Base-by-base conservation (phyloP, 2,797 vertebrate genomes). In the Helarctos malayanus region DNA sequence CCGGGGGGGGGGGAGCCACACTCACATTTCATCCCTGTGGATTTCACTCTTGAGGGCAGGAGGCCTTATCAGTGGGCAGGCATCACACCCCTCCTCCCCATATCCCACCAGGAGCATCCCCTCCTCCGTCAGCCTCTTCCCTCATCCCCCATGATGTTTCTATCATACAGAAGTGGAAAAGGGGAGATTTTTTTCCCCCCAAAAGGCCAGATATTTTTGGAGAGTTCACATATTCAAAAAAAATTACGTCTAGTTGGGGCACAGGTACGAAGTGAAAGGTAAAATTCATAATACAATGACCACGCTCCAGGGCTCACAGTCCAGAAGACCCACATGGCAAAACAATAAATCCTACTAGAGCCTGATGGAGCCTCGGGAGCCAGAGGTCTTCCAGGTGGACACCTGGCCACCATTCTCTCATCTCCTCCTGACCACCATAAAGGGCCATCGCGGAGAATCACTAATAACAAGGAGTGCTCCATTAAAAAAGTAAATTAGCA, bases 401-500 rank as follows among this genome's bases (percentile, higher is more conserved):
- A 7, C 16, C 38, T 65, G 76, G 27, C 61, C 45, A 23, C 59
- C 56, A 29, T 41, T 29, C 45, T 52, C 7, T 23, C 11, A 12
- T 23, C 57, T 61, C 65, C 59, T 93, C 71, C 71, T 47, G 21
- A 13, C 47, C 65, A 45, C 80, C 86, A 38, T 38, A 93, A 91
- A 73, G 35, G 52, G 32, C 32, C 29, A 54, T 76, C 56, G 29
- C 0, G 1, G 11, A 45, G 65, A 95, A 23, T 63, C 56, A 13
- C 84, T 57, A 49, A 49, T 27, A 71, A 96, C 73, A 14, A 85
- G 0, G 1, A 68, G 29, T 18, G 47, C 75, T 76, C 83, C 63
- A 76, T 79, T 45, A 14, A 71, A 95, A 95, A 91, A 52, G 65
- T 76, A 63, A 97, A 89, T 87, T 9, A 93, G 76, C 68, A 49